phyloP scores from a whole-genome alignment of 1,140 invertebrate species.

The Drosophila bocqueti region DNA sequence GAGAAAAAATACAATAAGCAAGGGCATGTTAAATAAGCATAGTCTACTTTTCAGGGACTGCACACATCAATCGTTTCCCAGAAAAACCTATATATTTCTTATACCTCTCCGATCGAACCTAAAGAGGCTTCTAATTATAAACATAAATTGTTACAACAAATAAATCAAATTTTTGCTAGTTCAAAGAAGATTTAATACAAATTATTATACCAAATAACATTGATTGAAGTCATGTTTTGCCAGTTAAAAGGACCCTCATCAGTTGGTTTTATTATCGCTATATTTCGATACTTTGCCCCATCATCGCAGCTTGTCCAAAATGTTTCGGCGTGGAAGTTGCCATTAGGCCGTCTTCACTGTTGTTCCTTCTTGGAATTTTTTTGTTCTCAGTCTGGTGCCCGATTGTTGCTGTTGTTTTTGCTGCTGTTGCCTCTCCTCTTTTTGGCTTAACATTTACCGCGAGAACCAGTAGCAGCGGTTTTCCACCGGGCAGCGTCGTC shows the following conservation, averaged over 20 bases:
- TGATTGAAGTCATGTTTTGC: not conserved
- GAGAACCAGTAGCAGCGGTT: conserved; percentile 85
- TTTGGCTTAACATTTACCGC: conserved; percentile 84
- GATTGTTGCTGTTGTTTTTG: conserved; percentile 34
- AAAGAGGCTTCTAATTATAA: no score
- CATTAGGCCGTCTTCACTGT: not conserved
- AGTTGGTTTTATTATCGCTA: not conserved
- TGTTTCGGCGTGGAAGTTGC: not conserved
- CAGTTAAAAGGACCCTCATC: not conserved
- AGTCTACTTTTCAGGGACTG: not conserved
- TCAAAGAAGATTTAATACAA: not conserved
- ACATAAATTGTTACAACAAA: no score
- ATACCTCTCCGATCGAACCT: no score
- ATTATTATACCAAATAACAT: not conserved
- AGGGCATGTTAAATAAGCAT: no score
- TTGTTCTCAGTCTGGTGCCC: not conserved
- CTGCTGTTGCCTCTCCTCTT: conserved; percentile 62
- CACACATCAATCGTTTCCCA: not conserved
- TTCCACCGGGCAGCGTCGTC: conserved; percentile 52
- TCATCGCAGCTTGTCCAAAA: not conserved
- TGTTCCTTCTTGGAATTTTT: conserved; percentile 21
- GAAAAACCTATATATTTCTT: not conserved
- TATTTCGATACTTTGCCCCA: not conserved
- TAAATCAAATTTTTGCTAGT: no score
- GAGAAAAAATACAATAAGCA: not conserved